phyloP scores from a whole-genome alignment of 2,888 invertebrate genomes.

The Epirrhoe alternata region DNA sequence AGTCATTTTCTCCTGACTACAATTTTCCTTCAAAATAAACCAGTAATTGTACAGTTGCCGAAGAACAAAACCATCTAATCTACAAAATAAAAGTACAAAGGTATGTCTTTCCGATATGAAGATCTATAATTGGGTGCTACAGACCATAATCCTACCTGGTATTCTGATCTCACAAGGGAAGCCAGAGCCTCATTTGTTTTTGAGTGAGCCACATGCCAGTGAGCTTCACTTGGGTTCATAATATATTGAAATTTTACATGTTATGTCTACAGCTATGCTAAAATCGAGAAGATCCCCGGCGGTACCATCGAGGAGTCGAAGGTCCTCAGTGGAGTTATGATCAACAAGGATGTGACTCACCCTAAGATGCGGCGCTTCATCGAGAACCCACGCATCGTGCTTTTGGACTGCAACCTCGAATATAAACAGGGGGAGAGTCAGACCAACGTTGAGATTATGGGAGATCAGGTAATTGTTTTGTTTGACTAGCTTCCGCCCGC shows the following conservation, averaged over 20 bases:
- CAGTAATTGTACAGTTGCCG: too few species aligned
- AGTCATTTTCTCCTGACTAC: too few species aligned
- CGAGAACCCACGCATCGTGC: slow-evolving; percentile 97
- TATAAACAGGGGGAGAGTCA: slow-evolving; percentile 99
- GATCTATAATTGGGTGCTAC: too few species aligned
- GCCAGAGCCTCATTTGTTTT: too few species aligned
- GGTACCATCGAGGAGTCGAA: slow-evolving; percentile 97
- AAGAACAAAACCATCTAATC: too few species aligned
- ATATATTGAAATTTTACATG: neutral
- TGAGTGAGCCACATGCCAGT: too few species aligned
- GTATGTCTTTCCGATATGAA: too few species aligned
- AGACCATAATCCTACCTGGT: too few species aligned
- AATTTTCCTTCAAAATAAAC: too few species aligned
- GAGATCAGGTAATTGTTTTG: slow-evolving; percentile 87
- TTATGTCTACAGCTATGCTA: slow-evolving; percentile 90
- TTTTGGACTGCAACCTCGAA: slow-evolving; percentile 98
- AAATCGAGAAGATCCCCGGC: slow-evolving; percentile 97
- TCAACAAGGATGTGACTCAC: slow-evolving; percentile 99
- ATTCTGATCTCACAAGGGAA: too few species aligned
- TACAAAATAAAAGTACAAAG: too few species aligned
- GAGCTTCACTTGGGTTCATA: too few species aligned
- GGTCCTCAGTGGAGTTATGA: slow-evolving; percentile 97
- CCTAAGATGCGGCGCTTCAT: slow-evolving; percentile 98
- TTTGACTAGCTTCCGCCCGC: neutral
- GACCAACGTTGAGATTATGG: slow-evolving; percentile 98